Conservation (phyloP, 2,113 vertebrate species). For the Elaphurus davidianus region DNA sequence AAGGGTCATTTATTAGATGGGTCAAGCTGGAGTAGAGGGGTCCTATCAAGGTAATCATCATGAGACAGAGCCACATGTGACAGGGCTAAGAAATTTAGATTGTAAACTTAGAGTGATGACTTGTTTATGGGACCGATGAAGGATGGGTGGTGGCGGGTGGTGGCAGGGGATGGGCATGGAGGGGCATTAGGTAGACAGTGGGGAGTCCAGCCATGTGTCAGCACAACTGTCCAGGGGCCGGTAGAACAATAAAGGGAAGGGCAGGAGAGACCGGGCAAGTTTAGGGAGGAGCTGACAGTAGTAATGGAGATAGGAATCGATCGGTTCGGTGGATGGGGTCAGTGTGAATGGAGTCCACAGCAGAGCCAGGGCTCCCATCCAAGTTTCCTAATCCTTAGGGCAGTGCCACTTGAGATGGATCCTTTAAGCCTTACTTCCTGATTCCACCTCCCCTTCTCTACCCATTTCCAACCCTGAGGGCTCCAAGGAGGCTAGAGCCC, state of each 20-base stretch:
- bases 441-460: not conserved
- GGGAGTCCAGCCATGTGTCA: not conserved
- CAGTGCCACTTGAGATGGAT: not conserved
- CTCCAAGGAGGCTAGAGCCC: not conserved
- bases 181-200: not conserved
- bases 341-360: not conserved
- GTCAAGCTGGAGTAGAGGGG: not conserved
- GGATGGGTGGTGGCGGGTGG: not conserved
- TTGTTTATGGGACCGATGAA: not conserved
- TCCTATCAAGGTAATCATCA: not conserved
- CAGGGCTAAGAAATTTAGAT: not conserved
- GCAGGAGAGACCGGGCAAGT: not conserved
- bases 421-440: not conserved
- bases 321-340: not conserved
- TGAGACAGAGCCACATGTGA: not conserved
- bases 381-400: not conserved
- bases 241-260: not conserved
- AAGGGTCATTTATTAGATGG: not conserved
- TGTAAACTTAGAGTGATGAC: not conserved
- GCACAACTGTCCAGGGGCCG: not conserved
- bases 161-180: not conserved
- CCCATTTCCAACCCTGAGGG: not conserved
- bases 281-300: not conserved
- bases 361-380: not conserved
- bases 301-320: not conserved